Base-by-base conservation (phyloP, 1,140 invertebrate genomes). In the Eulimnadia texana region DNA sequence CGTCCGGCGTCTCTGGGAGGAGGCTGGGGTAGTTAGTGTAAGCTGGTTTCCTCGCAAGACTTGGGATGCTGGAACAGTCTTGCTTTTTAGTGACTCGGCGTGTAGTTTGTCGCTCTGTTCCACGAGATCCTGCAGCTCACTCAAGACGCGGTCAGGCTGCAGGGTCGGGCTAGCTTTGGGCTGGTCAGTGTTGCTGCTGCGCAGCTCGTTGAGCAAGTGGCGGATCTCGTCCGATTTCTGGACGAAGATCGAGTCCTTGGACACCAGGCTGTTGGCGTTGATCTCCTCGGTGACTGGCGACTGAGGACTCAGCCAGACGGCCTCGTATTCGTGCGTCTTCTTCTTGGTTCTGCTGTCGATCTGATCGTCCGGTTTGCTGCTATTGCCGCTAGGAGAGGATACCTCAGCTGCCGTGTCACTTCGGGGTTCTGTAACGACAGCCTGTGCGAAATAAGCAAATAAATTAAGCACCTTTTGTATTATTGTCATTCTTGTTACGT, bases 181-280 rank as follows among this genome's bases (percentile, higher is more conserved):
- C 2, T 42, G 50, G 13, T 52, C 50, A 11, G 49, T 13, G 3
- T 52, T 24, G 16, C 24, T 42, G 19, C 27, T 54, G 10, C 23
- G 24, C 19, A 61, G 29, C 22, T 61, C 60, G 52, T 29, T 61
- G 16, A 61, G 53, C 29, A 61, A 47, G 23, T 52, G 60, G 22
- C 60, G 51, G 25, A 61, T 61, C 33, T 61, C 60, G 13, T 54
- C 60, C 13, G 60, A 61, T 23, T 61, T 61, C 23, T 61, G 60
- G 16, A 61, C 60, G 29, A 61, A 55, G n/a, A 61, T 51, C n/a
- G 60, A 52, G 42, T 61, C 60, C 22, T 61, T 61, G n/a, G 51
- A n/a, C n/a, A 19, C 55, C 25, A 29, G 9, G 25, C 55, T 33
- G 11, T 16, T 20, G 23, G 25, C 27, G n/a, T 11, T 57, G 27